Evolutionary conservation across 30 jellyfish, hydroid and myxozoan species (phyloP).

Genomic region (Aurelia coerulea): DNA sequence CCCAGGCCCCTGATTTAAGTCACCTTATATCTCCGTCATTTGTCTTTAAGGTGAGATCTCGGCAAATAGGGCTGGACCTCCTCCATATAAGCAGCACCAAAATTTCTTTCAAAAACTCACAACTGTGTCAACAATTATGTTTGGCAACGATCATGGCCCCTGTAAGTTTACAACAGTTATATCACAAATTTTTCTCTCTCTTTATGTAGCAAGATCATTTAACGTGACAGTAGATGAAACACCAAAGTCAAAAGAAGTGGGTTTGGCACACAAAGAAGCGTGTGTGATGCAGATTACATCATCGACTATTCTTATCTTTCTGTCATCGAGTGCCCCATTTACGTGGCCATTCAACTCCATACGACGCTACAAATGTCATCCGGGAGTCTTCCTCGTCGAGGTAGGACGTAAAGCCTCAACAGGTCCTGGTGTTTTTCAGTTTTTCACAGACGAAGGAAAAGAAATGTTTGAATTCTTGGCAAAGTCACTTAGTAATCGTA

Average conservation of each 20-base stretch:
- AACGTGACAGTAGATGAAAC: conserved; percentile 56
- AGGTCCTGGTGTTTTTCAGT: conserved; percentile 92
- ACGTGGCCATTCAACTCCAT: conserved; percentile 88
- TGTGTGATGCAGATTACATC: conserved; percentile 60
- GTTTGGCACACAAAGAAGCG: conserved; percentile 17
- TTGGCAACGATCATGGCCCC: too few species aligned
- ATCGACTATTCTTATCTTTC: conserved; percentile 25
- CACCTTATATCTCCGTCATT: too few species aligned
- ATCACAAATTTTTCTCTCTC: neutral
- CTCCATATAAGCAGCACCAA: too few species aligned
- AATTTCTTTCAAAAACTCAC: too few species aligned
- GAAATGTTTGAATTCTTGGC: conserved; percentile 82
- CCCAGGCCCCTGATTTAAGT: too few species aligned
- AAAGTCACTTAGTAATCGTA: conserved; percentile 71
- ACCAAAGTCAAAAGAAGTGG: conserved; percentile 38
- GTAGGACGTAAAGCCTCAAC: conserved; percentile 96
- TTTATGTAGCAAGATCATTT: conserved; percentile 49
- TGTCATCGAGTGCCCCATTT: conserved; percentile 35
- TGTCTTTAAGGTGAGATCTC: too few species aligned
- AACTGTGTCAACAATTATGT: too few species aligned
- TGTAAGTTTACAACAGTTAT: too few species aligned
- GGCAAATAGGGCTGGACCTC: too few species aligned
- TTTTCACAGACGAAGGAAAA: conserved; percentile 66
- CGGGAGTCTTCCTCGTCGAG: conserved; percentile 73
- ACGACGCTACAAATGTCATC: conserved; percentile 90